Evolutionary conservation across 1,140 invertebrate genomes (phyloP).

Genomic region (Cataglyphis hispanica): DNA sequence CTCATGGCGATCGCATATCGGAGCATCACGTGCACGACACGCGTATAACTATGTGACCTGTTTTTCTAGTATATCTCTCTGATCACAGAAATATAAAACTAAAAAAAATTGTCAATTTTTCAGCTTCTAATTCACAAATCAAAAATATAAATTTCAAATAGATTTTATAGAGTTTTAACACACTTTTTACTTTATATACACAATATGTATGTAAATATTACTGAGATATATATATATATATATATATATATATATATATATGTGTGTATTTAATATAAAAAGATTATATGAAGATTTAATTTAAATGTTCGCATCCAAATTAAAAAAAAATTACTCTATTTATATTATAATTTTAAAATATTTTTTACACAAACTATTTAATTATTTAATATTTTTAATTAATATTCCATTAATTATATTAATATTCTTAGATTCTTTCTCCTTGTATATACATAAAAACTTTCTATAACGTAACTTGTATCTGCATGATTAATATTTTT

Average conservation of each 20-base stretch:
- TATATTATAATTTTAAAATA: conserved; percentile 9
- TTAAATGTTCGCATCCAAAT: background rate
- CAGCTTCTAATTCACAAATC: background rate
- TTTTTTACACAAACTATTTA: background rate
- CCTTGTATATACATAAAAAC: background rate
- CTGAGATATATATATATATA: background rate
- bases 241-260: no score
- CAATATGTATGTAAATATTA: background rate
- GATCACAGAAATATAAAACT: background rate
- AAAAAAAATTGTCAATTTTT: background rate
- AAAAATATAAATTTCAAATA: background rate
- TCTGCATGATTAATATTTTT: background rate
- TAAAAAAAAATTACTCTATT: background rate
- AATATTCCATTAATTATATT: background rate
- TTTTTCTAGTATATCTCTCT: background rate
- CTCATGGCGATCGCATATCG: conserved; percentile 72
- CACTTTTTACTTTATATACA: background rate
- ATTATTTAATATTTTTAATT: background rate
- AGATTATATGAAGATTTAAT: no score
- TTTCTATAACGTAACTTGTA: background rate
- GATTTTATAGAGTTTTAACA: background rate
- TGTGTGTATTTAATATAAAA: no score
- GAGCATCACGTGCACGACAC: conserved; percentile 67
- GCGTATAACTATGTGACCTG: background rate
- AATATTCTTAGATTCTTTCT: background rate